Conservation (phyloP, 37 sponge, comb jelly and placozoan genomes). For the Hormiphora californensis region DNA sequence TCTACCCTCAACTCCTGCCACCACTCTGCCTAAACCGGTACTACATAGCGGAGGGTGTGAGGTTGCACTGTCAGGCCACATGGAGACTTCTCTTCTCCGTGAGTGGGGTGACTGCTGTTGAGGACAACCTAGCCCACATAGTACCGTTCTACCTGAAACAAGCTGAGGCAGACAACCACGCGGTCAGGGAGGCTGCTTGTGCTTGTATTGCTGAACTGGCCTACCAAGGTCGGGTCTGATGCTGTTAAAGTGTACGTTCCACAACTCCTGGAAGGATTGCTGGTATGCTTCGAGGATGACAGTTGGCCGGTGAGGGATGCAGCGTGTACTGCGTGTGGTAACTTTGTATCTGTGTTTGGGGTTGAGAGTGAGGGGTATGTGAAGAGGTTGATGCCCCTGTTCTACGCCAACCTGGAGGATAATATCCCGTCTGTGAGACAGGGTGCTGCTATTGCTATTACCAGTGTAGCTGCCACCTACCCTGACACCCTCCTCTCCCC, state of each 20-base stretch:
- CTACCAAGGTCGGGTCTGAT: constrained; percentile 64
- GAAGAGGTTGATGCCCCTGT: constrained; percentile 62
- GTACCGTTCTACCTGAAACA: constrained; percentile 70
- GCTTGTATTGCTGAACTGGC: constrained; percentile 93
- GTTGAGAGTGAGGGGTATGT: constrained; percentile 61
- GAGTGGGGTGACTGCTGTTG: constrained; percentile 67
- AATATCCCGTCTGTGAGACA: constrained; percentile 88
- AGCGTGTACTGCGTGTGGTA: constrained; percentile 89
- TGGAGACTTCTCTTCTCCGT: constrained; percentile 71
- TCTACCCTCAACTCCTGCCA: constrained; percentile 68
- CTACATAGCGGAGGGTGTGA: constrained; percentile 94
- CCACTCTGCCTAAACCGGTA: constrained; percentile 93
- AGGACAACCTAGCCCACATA: constrained; percentile 64
- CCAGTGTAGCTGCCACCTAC: constrained; percentile 68
- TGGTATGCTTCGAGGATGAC: constrained; percentile 86
- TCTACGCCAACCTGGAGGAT: constrained; percentile 79
- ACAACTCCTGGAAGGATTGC: constrained; percentile 60
- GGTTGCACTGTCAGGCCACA: constrained; percentile 85
- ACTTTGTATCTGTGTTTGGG: constrained; percentile 82
- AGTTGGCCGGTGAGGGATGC: constrained; percentile 99
- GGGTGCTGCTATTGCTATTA: constrained; percentile 79
- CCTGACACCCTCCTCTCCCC: constrained; percentile 17
- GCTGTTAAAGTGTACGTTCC: constrained; percentile 46
- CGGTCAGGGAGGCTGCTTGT: constrained; percentile 88
- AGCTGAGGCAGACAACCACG: constrained; percentile 83